phyloP scores from a whole-genome alignment of 1,140 invertebrate genomes.

The Anastrepha obliqua region DNA sequence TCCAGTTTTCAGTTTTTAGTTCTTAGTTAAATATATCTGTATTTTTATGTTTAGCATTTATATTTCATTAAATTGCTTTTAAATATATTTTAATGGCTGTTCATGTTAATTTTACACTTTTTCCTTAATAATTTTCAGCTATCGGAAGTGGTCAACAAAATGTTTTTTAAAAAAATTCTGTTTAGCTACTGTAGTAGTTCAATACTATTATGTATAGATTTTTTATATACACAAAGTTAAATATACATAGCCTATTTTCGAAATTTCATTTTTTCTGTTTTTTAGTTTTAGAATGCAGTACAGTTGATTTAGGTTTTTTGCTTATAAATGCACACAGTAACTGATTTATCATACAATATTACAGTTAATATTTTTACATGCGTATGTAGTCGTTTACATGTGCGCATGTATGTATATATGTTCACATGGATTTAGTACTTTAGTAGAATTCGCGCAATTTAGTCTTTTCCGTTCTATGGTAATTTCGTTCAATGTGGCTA shows the following conservation, averaged over 20 bases:
- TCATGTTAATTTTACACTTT: background rate
- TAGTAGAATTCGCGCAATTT: conserved; percentile 26
- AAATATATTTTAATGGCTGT: background rate
- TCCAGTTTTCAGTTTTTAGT: background rate
- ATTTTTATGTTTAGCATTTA: background rate
- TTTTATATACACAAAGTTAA: background rate
- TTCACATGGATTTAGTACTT: background rate
- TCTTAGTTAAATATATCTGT: background rate
- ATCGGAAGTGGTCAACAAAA: background rate
- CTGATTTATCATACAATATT: too few species aligned
- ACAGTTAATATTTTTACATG: background rate
- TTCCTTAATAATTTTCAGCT: background rate
- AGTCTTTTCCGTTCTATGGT: conserved; percentile 6
- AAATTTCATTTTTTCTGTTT: background rate
- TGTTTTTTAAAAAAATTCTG: background rate
- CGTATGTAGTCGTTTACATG: background rate
- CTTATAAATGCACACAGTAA: background rate
- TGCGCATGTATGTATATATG: background rate
- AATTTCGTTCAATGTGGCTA: conserved; percentile 34
- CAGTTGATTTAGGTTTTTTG: background rate
- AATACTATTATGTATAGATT: background rate
- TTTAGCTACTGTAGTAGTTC: conserved; percentile 4
- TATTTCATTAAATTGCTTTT: background rate
- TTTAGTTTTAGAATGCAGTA: conserved; percentile 39
- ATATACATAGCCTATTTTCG: background rate